These are phyloP conservation scores for Turritopsis rubra DNA, from an alignment of 30 jellyfish, hydroid and myxozoan genomes.

Conservation along the genomic window DNA sequence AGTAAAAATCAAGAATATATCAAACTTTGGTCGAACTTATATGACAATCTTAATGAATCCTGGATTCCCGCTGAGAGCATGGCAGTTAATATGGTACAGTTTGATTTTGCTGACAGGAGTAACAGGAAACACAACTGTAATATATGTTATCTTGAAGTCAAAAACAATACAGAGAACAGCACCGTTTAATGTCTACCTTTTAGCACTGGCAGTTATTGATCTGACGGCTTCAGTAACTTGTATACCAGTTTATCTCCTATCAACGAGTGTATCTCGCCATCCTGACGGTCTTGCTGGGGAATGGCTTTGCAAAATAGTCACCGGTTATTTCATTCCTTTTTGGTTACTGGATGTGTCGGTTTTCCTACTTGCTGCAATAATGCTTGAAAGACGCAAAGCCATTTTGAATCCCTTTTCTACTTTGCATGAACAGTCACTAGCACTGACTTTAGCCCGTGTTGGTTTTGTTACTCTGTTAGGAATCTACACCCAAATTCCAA, in stretches of 20 bases:
- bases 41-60: not conserved
- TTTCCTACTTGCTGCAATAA: conserved; percentile 51
- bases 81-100: conserved; percentile 67
- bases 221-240: conserved; percentile 32
- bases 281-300: conserved; percentile 52
- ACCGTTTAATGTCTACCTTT: conserved; percentile 51
- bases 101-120: conserved; percentile 43
- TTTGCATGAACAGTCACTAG: not conserved
- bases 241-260: conserved; percentile 48
- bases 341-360: conserved; percentile 66
- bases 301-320: conserved; percentile 42
- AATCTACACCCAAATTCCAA: conserved; percentile 45
- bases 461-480: conserved; percentile 23
- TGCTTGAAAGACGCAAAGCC: conserved; percentile 68
- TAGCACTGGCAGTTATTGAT: conserved; percentile 63
- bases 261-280: conserved; percentile 50
- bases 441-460: not conserved
- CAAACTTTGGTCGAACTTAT: not conserved
- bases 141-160: conserved; percentile 36
- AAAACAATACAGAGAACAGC: conserved; percentile 35
- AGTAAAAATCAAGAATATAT: too few relatives aligned
- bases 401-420: conserved; percentile 46
- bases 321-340: conserved; percentile 57
- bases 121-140: conserved; percentile 51
- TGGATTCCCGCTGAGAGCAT: conserved; percentile 4